Percentiles rank a stretch among this genome's conserved stretches.
Conservation (phyloP, 1,140 invertebrate genomes). For the Drosophila azteca region DNA sequence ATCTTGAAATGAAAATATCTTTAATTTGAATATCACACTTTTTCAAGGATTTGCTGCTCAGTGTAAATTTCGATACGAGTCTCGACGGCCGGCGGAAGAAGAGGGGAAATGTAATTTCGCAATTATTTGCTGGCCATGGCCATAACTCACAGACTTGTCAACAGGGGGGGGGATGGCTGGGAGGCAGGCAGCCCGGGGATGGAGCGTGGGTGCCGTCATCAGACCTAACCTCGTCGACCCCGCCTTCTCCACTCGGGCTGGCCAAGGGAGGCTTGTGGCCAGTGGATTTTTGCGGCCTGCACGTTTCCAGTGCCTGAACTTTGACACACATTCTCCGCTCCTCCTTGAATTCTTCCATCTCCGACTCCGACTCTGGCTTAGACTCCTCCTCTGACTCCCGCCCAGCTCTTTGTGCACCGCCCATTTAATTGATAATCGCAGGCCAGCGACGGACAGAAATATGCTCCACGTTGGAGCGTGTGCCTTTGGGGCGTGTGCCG, state of each 20-base stretch:
- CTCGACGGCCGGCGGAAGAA: conserved; percentile 12
- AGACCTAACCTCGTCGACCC: conserved; percentile 3
- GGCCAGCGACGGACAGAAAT: conserved; percentile 58
- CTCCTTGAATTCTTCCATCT: neutral
- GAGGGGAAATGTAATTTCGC: conserved; percentile 67
- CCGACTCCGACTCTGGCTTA: too few species aligned
- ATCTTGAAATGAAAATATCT: too few species aligned
- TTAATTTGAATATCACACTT: too few species aligned
- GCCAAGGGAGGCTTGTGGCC: conserved; percentile 30
- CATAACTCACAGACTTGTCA: conserved; percentile 74
- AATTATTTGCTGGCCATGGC: conserved; percentile 78
- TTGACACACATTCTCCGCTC: conserved; percentile 75
- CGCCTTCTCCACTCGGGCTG: conserved; percentile 12
- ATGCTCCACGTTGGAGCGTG: conserved; percentile 70
- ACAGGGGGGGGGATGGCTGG: conserved; percentile 6
- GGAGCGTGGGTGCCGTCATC: conserved; percentile 64
- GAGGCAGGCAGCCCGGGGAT: too few species aligned
- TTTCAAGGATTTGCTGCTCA: neutral
- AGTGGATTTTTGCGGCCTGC: conserved; percentile 62
- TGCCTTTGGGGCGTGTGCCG: conserved; percentile 71
- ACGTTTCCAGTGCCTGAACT: conserved; percentile 78
- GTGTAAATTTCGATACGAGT: conserved; percentile 34
- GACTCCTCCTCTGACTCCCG: conserved; percentile 8
- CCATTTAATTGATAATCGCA: conserved; percentile 73
- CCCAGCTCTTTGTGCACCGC: conserved; percentile 16